A percentile compares a stretch with the other conserved stretches of the same genome.
Conservation (phyloP, 2,888 invertebrate genomes). For the Tetragonula carbonaria region DNA sequence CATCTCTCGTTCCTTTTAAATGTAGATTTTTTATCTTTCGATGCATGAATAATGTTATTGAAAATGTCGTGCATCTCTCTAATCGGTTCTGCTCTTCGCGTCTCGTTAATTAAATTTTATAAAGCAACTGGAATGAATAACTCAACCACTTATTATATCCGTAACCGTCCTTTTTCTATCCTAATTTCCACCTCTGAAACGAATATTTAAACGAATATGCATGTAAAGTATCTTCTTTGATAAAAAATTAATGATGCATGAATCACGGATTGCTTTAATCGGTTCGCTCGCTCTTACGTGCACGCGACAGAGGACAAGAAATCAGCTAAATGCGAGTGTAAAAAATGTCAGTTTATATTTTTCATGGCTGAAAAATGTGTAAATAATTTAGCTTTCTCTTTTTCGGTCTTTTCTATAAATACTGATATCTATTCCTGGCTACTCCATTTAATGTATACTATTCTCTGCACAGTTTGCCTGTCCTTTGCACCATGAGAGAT, state of each 20-base stretch:
- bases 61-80: not conserved
- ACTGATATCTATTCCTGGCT: not conserved
- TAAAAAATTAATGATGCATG: not conserved
- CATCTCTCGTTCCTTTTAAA: too few species aligned
- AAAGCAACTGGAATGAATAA: not conserved
- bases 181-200: not conserved
- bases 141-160: not conserved
- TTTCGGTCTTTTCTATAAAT: not conserved
- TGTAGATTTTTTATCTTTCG: not conserved
- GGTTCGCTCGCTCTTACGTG: not conserved
- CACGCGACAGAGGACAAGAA: not conserved
- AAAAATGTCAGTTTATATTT: not conserved
- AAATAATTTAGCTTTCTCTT: not conserved
- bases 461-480: not conserved
- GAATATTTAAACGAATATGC: not conserved
- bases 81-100: not conserved
- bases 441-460: too few species aligned
- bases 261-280: not conserved
- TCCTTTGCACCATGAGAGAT: not conserved
- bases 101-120: not conserved
- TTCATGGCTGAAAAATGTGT: not conserved
- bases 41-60: not conserved
- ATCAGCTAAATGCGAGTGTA: too few species aligned
- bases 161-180: not conserved
- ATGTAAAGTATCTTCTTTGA: not conserved